Base-by-base conservation (phyloP, 2,113 vertebrate genomes). In the Aythya baeri region DNA sequence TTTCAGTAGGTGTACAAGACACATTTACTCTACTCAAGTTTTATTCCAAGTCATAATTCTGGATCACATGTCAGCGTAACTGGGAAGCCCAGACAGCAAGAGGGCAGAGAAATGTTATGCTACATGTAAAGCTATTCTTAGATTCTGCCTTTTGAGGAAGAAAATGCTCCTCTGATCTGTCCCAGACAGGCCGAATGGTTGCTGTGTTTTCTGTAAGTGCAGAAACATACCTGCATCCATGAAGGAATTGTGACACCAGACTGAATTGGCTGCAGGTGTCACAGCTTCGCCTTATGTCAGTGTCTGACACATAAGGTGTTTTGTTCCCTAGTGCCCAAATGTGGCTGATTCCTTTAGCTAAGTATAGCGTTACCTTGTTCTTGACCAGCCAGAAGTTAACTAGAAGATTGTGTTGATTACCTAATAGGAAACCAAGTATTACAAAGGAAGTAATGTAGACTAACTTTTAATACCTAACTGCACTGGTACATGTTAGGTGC, bases 11-110 rank as follows among this genome's bases (percentile, higher is more conserved):
- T 73, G 18, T 31, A 34, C 1, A 4, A 76, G 84, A 70, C 79
- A 82, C 41, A 91, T 94, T 85, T 92, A 87, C 58, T 82, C 70
- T 61, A 62, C 65, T 78, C 43, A 70, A 71, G 46, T 91, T 91
- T 85, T 88, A 43, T 83, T 92, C 80, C 43, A 68, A 92, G 67
- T 43, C 4, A 0, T 93, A 46, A 31, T 85, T 93, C 43, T 83
- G 46, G 91, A 44, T 94, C 43, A 3, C 1, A 1, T 91, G 54
- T 88, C 57, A 32, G 32, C 17, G 41, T 61, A 67, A 67, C 29
- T 86, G 86, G 65, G 68, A 93, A 91, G 38, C 57, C 43, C 36
- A n/a, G 66, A 31, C 80, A 81, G 46, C 68, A 38, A 18, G n/a
- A 62, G 80, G 44, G 43, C n/a, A 70, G 76, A 49, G 34, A 61